Conservation (phyloP, 2,113 vertebrate species). For the Pollimyrus isidori region DNA sequence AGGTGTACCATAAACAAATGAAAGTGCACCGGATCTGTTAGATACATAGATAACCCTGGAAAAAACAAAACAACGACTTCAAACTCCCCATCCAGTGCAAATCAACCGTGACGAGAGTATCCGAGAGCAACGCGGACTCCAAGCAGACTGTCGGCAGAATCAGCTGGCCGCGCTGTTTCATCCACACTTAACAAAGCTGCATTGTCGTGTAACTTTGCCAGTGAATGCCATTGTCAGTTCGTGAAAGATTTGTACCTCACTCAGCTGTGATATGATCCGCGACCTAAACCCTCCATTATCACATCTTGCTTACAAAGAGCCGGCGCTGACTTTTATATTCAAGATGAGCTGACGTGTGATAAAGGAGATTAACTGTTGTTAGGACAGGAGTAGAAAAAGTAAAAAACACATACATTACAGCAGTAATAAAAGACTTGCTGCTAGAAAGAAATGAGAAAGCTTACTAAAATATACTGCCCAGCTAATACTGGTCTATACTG, state of each 20-base stretch:
- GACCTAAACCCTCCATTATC: slow-evolving; percentile 56
- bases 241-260: slow-evolving; percentile 42
- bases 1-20: not conserved
- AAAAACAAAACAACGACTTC: not conserved
- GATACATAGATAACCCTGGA: not conserved
- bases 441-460: not conserved
- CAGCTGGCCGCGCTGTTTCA: not conserved
- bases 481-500: not conserved
- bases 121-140: not conserved
- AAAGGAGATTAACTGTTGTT: not conserved
- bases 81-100: not conserved
- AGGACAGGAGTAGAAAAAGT: not conserved
- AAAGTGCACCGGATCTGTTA: not conserved
- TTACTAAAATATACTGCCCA: not conserved
- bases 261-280: slow-evolving; percentile 49
- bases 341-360: not conserved
- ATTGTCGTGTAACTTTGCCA: slow-evolving; percentile 12
- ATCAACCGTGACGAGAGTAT: not conserved
- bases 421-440: not conserved
- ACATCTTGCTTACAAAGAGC: slow-evolving; percentile 39
- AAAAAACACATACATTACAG: not conserved
- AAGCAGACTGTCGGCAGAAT: slow-evolving; percentile 13
- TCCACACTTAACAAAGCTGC: too few species aligned
- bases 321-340: slow-evolving; percentile 59
- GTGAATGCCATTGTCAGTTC: slow-evolving; percentile 16